A percentile compares a stretch with the other conserved stretches of the same genome.
Conservation (phyloP, 2,888 invertebrate species). For the Limnephilus marmoratus region DNA sequence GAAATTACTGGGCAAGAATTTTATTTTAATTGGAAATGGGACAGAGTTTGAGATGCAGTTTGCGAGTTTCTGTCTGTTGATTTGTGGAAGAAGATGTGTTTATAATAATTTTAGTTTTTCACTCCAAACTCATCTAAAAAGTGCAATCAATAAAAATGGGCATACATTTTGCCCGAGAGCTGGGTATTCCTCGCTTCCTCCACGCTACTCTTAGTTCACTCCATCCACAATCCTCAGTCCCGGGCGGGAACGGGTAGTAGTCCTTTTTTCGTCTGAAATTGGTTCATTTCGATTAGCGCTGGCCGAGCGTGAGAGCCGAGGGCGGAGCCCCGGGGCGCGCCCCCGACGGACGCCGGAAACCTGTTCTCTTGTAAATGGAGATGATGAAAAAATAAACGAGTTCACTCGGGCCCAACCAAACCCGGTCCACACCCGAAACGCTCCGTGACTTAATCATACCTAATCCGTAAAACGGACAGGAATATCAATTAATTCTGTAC, state of each 20-base stretch:
- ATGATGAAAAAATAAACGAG: constrained; percentile 39
- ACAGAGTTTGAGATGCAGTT: too few species aligned
- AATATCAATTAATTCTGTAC: background rate
- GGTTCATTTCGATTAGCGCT: constrained; percentile 55
- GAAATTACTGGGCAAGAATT: too few species aligned
- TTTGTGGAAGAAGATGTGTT: too few species aligned
- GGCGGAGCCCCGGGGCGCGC: constrained; percentile 37
- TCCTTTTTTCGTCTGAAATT: constrained; percentile 44
- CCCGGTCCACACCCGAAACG: background rate
- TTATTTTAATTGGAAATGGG: too few species aligned
- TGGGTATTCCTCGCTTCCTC: background rate
- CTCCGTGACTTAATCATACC: background rate
- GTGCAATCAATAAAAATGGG: too few species aligned
- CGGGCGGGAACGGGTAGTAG: background rate
- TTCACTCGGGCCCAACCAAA: constrained; percentile 31
- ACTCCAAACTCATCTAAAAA: too few species aligned
- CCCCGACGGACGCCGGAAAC: constrained; percentile 40
- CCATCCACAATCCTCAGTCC: background rate
- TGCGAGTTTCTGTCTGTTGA: too few species aligned
- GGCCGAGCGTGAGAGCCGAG: constrained; percentile 44
- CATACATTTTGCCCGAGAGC: background rate
- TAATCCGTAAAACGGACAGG: background rate
- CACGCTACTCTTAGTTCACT: background rate
- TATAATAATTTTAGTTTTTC: too few species aligned
- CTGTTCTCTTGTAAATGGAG: constrained; percentile 36